Evolutionary conservation across 2,888 invertebrate species (phyloP), one percentile per base, ranked within the genome.

Genomic region (Liopterus haemorrhoidalis): DNA sequence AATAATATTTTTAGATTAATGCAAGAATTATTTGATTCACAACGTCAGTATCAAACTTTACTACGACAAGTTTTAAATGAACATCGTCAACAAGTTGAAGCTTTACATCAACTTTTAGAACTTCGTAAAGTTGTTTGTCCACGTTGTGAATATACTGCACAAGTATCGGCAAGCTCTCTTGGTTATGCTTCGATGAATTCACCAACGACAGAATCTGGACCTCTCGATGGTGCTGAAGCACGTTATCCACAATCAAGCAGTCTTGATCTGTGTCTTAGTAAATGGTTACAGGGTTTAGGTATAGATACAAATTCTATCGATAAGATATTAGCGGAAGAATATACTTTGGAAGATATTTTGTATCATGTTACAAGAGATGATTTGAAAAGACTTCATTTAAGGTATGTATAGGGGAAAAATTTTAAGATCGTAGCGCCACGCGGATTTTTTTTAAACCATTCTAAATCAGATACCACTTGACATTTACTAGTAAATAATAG

Each of bases 331-430:
- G 67, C 71, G 16, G 87, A 93, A 64, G 82, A 85, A 52, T 94
- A 85, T 65, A 79, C 82, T 1, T 75, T 89, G 49, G 76, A 81
- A 19, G 92, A 94, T 65, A 70, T 96, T 39, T 67, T 93, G 49
- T 78, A 78, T 50, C 79, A 85, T 57, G 79, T 90, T 57, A 83
- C 82, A 12, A 76, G 89, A 55, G 84, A 90, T 39, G 95, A 96
- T 67, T 69, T 96, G 41, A 74, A 82, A 41, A 78, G 80, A 57
- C 70, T 93, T 44, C 80, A 82, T 39, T 73, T 95, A 46, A 83
- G 80, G 90, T 90, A 66, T 63, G 72, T 59, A 16, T n/a, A n/a
- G n/a, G n/a, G n/a, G n/a, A n/a, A n/a, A n/a, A n/a, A n/a, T n/a
- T n/a, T n/a, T n/a, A n/a, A n/a, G n/a, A n/a, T n/a, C n/a, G n/a